Conservation (phyloP, 2,888 invertebrate genomes). For the Eristalis tenax region DNA sequence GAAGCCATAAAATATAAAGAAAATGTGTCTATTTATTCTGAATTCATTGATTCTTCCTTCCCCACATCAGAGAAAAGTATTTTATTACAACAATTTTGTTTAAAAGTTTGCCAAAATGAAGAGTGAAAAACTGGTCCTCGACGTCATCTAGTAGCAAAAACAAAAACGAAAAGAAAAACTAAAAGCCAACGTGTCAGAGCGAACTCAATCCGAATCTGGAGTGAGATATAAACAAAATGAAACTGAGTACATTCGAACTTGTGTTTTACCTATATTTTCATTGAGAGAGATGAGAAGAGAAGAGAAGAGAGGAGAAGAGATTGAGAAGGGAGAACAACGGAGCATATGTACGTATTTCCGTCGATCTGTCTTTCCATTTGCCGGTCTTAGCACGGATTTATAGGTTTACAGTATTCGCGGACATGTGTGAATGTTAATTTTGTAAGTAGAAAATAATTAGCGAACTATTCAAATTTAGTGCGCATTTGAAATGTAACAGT, state of each 20-base stretch:
- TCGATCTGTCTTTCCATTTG: conserved; percentile 45
- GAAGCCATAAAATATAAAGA: conserved; percentile 12
- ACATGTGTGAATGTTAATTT: conserved; percentile 27
- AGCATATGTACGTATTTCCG: conserved; percentile 14
- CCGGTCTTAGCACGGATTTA: neutral
- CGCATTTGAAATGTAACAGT: conserved; percentile 38
- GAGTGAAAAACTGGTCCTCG: conserved; percentile 50
- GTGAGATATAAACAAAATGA: conserved; percentile 55
- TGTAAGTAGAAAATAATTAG: conserved; percentile 65
- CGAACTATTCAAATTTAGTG: conserved; percentile 49
- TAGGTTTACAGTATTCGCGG: neutral
- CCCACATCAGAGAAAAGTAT: neutral
- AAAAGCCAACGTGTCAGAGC: conserved; percentile 15
- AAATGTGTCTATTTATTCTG: conserved; percentile 42
- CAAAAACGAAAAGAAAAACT: neutral
- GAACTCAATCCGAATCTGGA: conserved; percentile 54
- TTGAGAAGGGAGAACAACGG: neutral
- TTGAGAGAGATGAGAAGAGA: neutral
- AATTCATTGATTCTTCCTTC: conserved; percentile 18
- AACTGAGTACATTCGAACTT: conserved; percentile 60
- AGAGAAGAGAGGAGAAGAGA: neutral
- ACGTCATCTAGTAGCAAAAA: conserved; percentile 10
- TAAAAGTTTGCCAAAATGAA: conserved; percentile 39
- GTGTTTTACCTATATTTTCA: conserved; percentile 27
- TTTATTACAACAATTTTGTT: conserved; percentile 41